Evolutionary conservation across 2,888 invertebrate genomes (phyloP).

Genomic region (Eurois occulta): DNA sequence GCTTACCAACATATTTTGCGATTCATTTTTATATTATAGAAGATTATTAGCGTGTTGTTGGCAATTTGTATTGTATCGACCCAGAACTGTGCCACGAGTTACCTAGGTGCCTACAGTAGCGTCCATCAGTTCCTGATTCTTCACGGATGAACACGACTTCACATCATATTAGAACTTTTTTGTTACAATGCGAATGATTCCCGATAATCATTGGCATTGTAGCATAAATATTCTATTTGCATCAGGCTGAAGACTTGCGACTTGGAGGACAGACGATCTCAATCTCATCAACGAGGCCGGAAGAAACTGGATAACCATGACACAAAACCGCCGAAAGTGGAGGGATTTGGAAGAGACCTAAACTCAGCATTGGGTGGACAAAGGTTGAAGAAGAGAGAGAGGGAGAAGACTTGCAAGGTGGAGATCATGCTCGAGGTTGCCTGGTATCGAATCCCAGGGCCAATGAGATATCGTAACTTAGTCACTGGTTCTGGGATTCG

Average conservation of each 20-base stretch:
- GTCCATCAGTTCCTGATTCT: neutral
- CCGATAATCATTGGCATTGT: neutral
- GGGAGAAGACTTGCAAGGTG: neutral
- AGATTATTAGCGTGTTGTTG: too few species aligned
- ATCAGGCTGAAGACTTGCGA: neutral
- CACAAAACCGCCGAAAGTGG: too few species aligned
- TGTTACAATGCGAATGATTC: neutral
- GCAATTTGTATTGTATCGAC: too few species aligned
- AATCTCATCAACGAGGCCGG: too few species aligned
- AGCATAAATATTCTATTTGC: neutral
- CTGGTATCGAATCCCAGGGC: conserved; percentile 9
- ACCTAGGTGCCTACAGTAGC: neutral
- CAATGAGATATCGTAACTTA: neutral
- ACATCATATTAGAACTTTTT: neutral
- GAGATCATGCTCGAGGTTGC: neutral
- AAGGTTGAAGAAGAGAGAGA: too few species aligned
- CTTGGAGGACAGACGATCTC: too few species aligned
- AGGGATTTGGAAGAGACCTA: too few species aligned
- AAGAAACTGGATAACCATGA: too few species aligned
- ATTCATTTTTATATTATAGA: too few species aligned
- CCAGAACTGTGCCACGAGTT: neutral
- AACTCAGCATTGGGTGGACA: too few species aligned
- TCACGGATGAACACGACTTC: neutral
- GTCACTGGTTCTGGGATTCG: conserved; percentile 15
- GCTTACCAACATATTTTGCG: too few species aligned